A percentile compares a stretch with the other conserved stretches of the same genome.
These are phyloP conservation scores for Anabacerthia variegaticeps DNA, from an alignment of 2,797 vertebrate genomes.

Conservation along the genomic window DNA sequence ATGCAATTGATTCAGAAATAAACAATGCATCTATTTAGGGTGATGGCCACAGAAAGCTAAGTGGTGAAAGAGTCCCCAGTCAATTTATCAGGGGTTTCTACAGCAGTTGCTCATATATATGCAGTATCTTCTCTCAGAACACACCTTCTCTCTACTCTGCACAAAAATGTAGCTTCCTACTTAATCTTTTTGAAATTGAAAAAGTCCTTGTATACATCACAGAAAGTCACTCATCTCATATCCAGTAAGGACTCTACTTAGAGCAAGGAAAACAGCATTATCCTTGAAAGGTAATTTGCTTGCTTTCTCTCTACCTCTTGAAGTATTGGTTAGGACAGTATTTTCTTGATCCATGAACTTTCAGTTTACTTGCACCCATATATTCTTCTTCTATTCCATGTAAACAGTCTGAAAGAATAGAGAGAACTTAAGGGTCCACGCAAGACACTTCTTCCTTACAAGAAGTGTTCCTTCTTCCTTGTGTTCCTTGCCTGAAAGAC, in stretches of 20 bases:
- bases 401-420: neutral
- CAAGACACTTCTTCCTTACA: neutral
- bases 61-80: constrained; percentile 1
- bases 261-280: neutral
- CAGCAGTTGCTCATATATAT: neutral
- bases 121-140: neutral
- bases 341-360: neutral
- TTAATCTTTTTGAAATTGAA: neutral
- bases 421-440: neutral
- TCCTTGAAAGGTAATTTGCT: neutral
- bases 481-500: neutral
- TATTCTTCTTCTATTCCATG: neutral
- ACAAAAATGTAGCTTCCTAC: neutral
- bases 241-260: neutral
- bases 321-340: neutral
- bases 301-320: neutral
- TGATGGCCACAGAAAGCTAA: constrained; percentile 54
- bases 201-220: neutral
- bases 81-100: constrained; percentile 1
- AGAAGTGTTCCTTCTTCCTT: neutral
- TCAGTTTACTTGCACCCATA: neutral
- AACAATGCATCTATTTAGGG: constrained; percentile 61
- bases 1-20: constrained; percentile 69
- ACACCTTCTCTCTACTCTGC: neutral
- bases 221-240: neutral